Conservation (phyloP, 2,113 vertebrate genomes). For the Helogale parvula region DNA sequence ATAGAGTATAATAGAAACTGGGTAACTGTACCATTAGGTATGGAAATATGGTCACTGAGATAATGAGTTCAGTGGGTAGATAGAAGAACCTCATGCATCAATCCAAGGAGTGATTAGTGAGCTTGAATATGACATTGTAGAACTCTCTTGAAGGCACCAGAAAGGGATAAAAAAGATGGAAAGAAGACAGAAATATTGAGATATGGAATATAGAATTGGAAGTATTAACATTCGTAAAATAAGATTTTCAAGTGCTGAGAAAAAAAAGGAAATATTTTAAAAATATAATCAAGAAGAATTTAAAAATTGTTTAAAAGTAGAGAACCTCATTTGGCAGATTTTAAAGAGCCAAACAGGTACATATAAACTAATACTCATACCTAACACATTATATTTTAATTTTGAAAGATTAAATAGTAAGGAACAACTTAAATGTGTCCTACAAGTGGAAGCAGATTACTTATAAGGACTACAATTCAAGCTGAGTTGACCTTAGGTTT, state of each 20-base stretch:
- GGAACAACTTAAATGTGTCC: background rate
- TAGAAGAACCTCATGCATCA: background rate
- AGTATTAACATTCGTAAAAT: background rate
- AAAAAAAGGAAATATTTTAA: background rate
- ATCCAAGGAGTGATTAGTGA: background rate
- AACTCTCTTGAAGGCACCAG: background rate
- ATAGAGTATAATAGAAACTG: background rate
- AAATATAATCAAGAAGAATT: background rate
- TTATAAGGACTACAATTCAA: background rate
- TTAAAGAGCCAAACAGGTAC: background rate
- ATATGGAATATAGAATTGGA: background rate
- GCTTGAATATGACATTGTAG: background rate
- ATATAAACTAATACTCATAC: background rate
- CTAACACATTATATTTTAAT: background rate
- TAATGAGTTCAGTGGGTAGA: background rate
- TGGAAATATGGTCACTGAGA: background rate
- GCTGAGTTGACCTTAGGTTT: background rate
- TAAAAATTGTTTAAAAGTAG: background rate
- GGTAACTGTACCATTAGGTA: background rate
- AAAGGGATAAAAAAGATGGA: background rate
- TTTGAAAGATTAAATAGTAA: background rate
- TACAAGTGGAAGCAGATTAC: background rate
- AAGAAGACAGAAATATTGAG: background rate
- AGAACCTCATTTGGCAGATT: background rate
- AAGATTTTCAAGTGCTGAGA: background rate